Evolutionary conservation across 2,797 vertebrate genomes (phyloP).

Genomic region (Tapera naevia): DNA sequence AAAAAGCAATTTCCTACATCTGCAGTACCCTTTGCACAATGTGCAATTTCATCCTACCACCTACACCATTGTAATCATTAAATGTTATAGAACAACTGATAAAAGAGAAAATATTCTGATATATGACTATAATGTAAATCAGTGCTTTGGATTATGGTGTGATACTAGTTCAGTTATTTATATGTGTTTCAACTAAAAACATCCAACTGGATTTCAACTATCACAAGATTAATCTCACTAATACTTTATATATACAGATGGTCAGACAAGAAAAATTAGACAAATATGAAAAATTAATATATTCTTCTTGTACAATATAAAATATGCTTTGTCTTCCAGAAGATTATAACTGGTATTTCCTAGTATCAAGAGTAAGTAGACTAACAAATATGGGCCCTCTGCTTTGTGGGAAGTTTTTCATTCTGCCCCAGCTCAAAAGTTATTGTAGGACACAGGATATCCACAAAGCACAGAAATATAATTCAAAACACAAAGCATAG

Average conservation of each 20-base stretch:
- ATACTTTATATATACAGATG: constrained; percentile 90
- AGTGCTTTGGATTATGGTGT: constrained; percentile 84
- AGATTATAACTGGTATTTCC: constrained; percentile 89
- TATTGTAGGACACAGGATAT: neutral
- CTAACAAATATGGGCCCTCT: neutral
- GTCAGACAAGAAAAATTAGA: constrained; percentile 93
- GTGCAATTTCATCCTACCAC: constrained; percentile 61
- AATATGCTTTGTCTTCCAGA: constrained; percentile 86
- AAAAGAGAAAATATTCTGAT: constrained; percentile 75
- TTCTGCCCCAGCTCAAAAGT: constrained; percentile 18
- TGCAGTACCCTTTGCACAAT: constrained; percentile 73
- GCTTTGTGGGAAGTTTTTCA: constrained; percentile 12
- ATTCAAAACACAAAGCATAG: neutral
- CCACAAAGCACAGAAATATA: neutral
- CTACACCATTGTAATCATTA: constrained; percentile 64
- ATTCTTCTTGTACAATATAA: constrained; percentile 87
- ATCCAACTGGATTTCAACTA: constrained; percentile 87
- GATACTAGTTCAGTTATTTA: constrained; percentile 85
- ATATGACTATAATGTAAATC: constrained; percentile 82
- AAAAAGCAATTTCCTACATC: constrained; percentile 82
- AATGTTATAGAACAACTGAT: constrained; percentile 64
- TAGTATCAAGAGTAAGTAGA: constrained; percentile 60
- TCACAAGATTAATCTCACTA: constrained; percentile 93
- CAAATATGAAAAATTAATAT: constrained; percentile 93
- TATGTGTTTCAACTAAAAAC: constrained; percentile 80